Percentiles rank a stretch among this genome's conserved stretches.
Evolutionary conservation across 2,888 invertebrate genomes (phyloP).

Genomic region (Ommatoiulus sabulosus): DNA sequence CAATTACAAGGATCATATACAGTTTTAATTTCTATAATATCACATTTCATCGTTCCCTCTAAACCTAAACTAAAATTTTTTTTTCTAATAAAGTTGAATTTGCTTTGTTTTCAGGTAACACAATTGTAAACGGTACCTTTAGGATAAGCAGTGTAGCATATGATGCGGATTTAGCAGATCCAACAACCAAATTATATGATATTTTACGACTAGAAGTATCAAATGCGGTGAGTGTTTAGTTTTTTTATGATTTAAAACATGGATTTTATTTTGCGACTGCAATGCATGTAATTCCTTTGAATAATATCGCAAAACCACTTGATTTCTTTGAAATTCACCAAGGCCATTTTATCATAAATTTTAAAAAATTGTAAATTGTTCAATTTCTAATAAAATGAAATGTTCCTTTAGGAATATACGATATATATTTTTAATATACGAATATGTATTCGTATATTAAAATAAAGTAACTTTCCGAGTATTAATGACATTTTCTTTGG

Average conservation of each 20-base stretch:
- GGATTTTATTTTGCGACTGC: background rate
- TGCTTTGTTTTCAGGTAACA: constrained; percentile 54
- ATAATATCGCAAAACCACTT: too few species aligned
- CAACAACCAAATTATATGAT: constrained; percentile 55
- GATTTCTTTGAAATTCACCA: too few species aligned
- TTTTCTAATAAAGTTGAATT: background rate
- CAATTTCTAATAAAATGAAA: too few species aligned
- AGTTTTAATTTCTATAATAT: too few species aligned
- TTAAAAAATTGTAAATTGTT: too few species aligned
- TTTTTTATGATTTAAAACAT: background rate
- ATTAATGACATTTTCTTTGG: too few species aligned
- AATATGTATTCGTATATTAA: background rate
- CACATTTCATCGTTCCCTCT: too few species aligned
- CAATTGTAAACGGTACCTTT: constrained; percentile 56
- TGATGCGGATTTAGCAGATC: constrained; percentile 56
- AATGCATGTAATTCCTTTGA: too few species aligned
- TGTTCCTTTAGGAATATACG: background rate
- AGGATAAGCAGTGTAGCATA: constrained; percentile 58
- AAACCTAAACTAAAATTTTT: too few species aligned
- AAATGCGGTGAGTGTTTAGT: constrained; percentile 53
- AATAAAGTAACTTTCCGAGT: background rate
- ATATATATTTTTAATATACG: too few species aligned
- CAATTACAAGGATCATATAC: too few species aligned
- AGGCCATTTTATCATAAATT: too few species aligned
- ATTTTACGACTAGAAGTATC: constrained; percentile 57